A percentile compares a stretch with the other conserved stretches of the same genome.
Evolutionary conservation across 1,140 invertebrate species (phyloP).

Genomic region (Bombus terrestris): DNA sequence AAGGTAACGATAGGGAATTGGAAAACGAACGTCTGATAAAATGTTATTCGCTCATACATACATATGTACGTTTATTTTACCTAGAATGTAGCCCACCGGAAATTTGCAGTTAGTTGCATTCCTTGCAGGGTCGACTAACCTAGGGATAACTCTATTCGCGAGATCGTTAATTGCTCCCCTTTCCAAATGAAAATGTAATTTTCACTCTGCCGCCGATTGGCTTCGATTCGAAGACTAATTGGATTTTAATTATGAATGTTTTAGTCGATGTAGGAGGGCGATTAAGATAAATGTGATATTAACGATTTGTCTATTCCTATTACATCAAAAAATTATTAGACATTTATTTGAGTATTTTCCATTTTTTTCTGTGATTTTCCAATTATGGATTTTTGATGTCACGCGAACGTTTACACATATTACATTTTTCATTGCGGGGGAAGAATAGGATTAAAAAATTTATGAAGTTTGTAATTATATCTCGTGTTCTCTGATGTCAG

Average conservation of each 20-base stretch:
- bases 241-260: conserved; percentile 24
- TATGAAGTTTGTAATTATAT: neutral
- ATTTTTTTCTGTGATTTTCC: neutral
- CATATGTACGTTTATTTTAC: conserved; percentile 60
- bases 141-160: conserved; percentile 56
- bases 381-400: neutral
- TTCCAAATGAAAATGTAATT: conserved; percentile 68
- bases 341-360: neutral
- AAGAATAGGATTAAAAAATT: neutral
- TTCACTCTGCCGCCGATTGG: conserved; percentile 51
- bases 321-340: too few species aligned
- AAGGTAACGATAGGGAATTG: conserved; percentile 37
- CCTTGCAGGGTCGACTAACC: conserved; percentile 72
- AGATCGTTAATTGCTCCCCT: conserved; percentile 69
- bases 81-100: conserved; percentile 74
- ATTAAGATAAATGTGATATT: neutral
- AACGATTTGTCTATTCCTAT: neutral
- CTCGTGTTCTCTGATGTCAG: too few species aligned
- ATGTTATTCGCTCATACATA: conserved; percentile 64
- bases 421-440: too few species aligned
- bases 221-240: conserved; percentile 38
- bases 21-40: conserved; percentile 47
- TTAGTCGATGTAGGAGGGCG: neutral
- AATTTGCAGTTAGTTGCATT: conserved; percentile 80
- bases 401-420: neutral